Percentiles rank a stretch among this genome's conserved stretches.
Evolutionary conservation across 2,113 vertebrate species (phyloP).

Genomic region (Melanostigma gelatinosum): DNA sequence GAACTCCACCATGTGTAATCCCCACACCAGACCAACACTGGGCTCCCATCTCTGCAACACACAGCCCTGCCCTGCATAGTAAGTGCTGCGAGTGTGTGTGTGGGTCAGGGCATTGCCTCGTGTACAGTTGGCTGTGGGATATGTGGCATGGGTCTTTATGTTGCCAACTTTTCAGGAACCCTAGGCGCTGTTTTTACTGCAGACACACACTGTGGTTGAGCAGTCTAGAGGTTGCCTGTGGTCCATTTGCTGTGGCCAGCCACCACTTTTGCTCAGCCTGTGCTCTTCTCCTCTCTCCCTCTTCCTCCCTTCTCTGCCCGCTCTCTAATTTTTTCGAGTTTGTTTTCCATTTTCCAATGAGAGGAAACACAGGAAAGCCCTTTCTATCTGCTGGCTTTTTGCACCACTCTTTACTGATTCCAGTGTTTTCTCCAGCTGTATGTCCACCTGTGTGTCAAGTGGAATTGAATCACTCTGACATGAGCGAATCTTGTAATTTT

Average conservation of each 20-base stretch:
- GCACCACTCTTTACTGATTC: conserved; percentile 1
- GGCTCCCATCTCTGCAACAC: conserved; percentile 91
- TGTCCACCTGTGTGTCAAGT: neutral
- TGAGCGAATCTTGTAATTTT: conserved; percentile 5
- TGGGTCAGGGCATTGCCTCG: conserved; percentile 23
- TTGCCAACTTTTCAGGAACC: conserved; percentile 66
- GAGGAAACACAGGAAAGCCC: conserved; percentile 22
- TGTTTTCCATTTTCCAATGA: conserved; percentile 32
- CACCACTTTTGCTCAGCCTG: conserved; percentile 52
- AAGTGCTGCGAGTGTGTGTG: conserved; percentile 75
- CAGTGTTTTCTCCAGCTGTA: conserved; percentile 13
- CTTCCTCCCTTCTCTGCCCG: conserved; percentile 11
- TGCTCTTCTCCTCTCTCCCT: conserved; percentile 30
- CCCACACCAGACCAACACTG: conserved; percentile 82
- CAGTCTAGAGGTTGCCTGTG: conserved; percentile 57
- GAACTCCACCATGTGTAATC: conserved; percentile 89
- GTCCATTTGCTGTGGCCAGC: conserved; percentile 68
- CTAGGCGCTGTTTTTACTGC: conserved; percentile 49
- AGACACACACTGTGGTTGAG: conserved; percentile 33
- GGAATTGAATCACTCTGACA: neutral
- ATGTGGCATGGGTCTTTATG: conserved; percentile 50
- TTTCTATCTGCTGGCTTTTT: neutral
- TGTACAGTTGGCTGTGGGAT: conserved; percentile 44
- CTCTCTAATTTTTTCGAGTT: conserved; percentile 27
- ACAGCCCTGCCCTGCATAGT: conserved; percentile 94